Conservation (phyloP, 1,140 invertebrate species). For the Augochlora pura region DNA sequence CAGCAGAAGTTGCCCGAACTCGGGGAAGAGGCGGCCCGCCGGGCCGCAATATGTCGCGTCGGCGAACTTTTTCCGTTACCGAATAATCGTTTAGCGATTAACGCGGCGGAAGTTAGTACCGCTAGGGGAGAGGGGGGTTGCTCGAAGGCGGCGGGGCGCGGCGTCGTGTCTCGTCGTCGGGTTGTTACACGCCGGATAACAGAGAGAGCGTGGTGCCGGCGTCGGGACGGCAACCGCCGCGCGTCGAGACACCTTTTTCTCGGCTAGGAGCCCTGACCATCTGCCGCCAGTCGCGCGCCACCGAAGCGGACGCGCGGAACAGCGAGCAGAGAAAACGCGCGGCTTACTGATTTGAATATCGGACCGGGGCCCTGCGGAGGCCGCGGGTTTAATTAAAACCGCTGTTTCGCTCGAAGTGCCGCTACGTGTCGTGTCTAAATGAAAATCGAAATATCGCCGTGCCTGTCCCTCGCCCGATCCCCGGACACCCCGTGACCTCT, state of each 20-base stretch:
- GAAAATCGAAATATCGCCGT: constrained; percentile 50
- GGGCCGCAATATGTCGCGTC: background rate
- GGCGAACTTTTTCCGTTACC: background rate
- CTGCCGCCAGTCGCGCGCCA: constrained; percentile 24
- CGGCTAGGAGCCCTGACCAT: constrained; percentile 19
- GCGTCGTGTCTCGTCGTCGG: background rate
- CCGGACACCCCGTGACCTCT: background rate
- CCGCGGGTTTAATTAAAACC: constrained; percentile 77
- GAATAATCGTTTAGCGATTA: constrained; percentile 36
- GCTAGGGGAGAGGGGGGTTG: background rate
- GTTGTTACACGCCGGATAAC: background rate
- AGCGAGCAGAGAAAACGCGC: constrained; percentile 23
- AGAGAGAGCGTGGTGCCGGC: background rate
- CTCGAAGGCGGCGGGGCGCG: background rate
- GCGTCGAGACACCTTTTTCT: constrained; percentile 36
- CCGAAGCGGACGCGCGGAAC: background rate
- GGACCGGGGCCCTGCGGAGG: constrained; percentile 49
- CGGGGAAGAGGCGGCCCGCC: too few species aligned
- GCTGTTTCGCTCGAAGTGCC: constrained; percentile 58
- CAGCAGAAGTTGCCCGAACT: background rate
- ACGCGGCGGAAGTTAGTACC: constrained; percentile 5
- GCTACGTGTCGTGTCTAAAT: constrained; percentile 69
- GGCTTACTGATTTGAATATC: constrained; percentile 58
- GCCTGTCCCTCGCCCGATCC: background rate
- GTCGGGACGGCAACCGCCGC: background rate